phyloP scores from a whole-genome alignment of 2,113 vertebrate genomes.

The Rhineura floridana region DNA sequence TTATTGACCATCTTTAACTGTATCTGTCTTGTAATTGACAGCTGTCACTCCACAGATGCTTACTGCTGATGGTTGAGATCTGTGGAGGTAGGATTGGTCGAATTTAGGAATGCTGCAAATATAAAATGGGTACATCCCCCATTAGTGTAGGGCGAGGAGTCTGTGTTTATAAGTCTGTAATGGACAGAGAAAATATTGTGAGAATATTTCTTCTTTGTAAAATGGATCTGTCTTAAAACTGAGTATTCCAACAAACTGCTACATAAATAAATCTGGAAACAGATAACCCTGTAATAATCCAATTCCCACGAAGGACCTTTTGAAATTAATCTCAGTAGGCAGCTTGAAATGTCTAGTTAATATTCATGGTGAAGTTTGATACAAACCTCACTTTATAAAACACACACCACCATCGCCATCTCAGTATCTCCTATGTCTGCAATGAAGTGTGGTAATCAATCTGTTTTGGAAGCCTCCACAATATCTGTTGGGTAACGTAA shows the following conservation, averaged over 20 bases:
- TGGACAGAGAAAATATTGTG: conserved; percentile 30
- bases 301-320: conserved; percentile 18
- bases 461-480: neutral
- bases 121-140: neutral
- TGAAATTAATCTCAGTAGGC: conserved; percentile 27
- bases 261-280: conserved; percentile 24
- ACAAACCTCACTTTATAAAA: conserved; percentile 11
- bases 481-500: neutral
- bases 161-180: conserved; percentile 46
- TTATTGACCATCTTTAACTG: too few species aligned
- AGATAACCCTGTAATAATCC: neutral
- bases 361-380: conserved; percentile 20
- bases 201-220: conserved; percentile 32
- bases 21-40: neutral
- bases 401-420: neutral
- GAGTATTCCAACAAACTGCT: conserved; percentile 37
- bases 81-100: too few species aligned
- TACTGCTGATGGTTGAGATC: neutral
- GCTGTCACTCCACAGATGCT: neutral
- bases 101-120: neutral
- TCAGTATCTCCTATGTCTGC: neutral
- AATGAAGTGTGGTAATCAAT: neutral
- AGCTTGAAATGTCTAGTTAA: conserved; percentile 26
- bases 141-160: conserved; percentile 11
- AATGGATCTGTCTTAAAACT: conserved; percentile 44